A percentile compares a stretch with the other conserved stretches of the same genome.
Conservation (phyloP, 1,140 invertebrate genomes). For the Bombus superbus region DNA sequence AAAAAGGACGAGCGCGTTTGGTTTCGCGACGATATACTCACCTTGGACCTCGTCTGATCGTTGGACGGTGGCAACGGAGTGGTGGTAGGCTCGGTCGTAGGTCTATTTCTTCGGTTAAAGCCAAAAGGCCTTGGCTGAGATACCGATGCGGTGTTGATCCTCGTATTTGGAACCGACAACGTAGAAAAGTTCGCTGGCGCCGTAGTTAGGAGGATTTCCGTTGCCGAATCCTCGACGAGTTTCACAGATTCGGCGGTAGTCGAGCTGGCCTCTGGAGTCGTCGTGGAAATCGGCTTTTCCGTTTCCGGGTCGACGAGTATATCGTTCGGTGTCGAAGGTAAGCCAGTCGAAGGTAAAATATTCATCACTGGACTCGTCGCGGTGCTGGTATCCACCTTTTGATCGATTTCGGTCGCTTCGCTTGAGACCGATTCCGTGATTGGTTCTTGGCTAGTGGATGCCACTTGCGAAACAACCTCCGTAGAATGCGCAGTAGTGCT, state of each 20-base stretch:
- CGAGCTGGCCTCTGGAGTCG: background rate
- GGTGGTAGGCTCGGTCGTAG: constrained; percentile 76
- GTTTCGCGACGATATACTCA: constrained; percentile 80
- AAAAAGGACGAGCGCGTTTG: constrained; percentile 76
- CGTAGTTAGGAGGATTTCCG: constrained; percentile 76
- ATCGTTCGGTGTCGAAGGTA: constrained; percentile 19
- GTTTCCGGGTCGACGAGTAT: background rate
- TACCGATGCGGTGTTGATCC: constrained; percentile 70
- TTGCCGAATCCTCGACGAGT: constrained; percentile 75
- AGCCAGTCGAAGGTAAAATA: constrained; percentile 12
- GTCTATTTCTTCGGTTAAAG: constrained; percentile 78
- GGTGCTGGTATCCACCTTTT: background rate
- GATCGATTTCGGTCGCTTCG: constrained; percentile 65
- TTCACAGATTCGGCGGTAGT: constrained; percentile 63
- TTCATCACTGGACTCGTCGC: constrained; percentile 60
- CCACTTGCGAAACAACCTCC: background rate
- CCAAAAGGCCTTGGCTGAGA: constrained; percentile 84
- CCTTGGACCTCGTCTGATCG: constrained; percentile 77
- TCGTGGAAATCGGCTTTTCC: constrained; percentile 5
- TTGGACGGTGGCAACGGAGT: constrained; percentile 69
- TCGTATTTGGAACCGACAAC: background rate
- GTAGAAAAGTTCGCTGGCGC: constrained; percentile 49
- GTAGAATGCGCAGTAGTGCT: constrained; percentile 72
- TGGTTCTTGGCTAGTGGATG: constrained; percentile 20
- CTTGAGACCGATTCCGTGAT: constrained; percentile 42